Evolutionary conservation across 2,113 vertebrate genomes (phyloP), one percentile per base, ranked within the genome.

Genomic region (Ophiodon elongatus): DNA sequence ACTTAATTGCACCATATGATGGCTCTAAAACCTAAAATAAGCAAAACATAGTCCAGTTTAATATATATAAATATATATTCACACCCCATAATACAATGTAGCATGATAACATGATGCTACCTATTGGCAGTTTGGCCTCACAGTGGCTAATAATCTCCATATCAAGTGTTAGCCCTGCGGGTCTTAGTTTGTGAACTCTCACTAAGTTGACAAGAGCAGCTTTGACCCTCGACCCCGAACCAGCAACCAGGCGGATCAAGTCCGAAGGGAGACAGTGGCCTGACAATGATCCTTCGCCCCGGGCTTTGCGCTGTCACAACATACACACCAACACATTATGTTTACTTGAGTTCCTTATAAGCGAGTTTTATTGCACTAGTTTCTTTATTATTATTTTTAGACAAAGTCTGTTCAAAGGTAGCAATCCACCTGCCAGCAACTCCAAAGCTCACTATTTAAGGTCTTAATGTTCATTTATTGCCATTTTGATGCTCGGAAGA

Each of bases 191-290:
- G 74, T 74, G 82, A 85, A 84, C 88, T 89, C 73, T 37, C 78
- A 72, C 84, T 88, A 74, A 89, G 82, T 76, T 79, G 89, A 93
- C 89, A 88, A 77, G 85, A 92, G 70, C 87, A 88, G 88, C 85
- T 82, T 88, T 92, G 86, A 91, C 92, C 89, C 80, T 74, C 59
- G 54, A 83, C 84, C 90, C 79, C 64, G 15, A 72, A 87, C 85
- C 86, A 79, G 84, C 69, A 84, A 82, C 69, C 83, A 72, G 73
- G 57, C 72, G 5, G 82, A 80, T 84, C 77, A 64, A 77, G 82
- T 89, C 90, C 82, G 15, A 80, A 39, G 86, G 77, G 74, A 82
- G 70, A 81, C 45, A 72, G 84, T 41, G 80, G 67, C 76, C 74
- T 85, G 88, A 93, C 82, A 82, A 79, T 60, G 79, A 86, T 85